Conservation (phyloP, 2,113 vertebrate genomes). For the Symphodus melops region DNA sequence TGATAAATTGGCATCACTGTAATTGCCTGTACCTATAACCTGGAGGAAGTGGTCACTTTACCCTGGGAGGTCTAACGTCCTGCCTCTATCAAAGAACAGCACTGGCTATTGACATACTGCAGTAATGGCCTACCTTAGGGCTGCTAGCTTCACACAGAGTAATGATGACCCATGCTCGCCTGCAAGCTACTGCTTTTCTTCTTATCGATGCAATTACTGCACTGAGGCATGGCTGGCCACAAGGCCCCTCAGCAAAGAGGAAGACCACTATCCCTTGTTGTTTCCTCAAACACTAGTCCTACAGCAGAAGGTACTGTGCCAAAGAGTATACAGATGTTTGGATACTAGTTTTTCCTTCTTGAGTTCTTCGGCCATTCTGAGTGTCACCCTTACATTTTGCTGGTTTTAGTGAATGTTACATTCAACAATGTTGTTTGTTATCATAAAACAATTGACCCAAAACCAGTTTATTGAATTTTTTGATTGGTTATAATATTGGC, state of each 20-base stretch:
- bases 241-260: slow-evolving; percentile 20
- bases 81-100: slow-evolving; percentile 59
- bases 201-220: slow-evolving; percentile 74
- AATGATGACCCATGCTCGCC: slow-evolving; percentile 68
- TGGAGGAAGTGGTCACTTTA: slow-evolving; percentile 71
- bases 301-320: slow-evolving; percentile 26
- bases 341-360: background rate
- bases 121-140: slow-evolving; percentile 72
- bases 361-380: too few relatives aligned
- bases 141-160: slow-evolving; percentile 67
- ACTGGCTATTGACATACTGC: slow-evolving; percentile 66
- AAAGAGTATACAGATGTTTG: background rate
- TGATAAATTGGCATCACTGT: slow-evolving; percentile 60
- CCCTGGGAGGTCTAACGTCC: slow-evolving; percentile 52
- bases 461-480: background rate
- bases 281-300: slow-evolving; percentile 12
- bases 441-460: too few relatives aligned
- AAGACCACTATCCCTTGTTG: slow-evolving; percentile 29
- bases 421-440: too few relatives aligned
- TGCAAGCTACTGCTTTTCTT: slow-evolving; percentile 56
- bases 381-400: too few relatives aligned
- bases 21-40: slow-evolving; percentile 69
- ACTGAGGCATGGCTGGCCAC: slow-evolving; percentile 46
- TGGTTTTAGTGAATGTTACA: too few relatives aligned
- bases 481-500: background rate